Conservation (phyloP, 2,113 vertebrate genomes). For the Rynchops niger region DNA sequence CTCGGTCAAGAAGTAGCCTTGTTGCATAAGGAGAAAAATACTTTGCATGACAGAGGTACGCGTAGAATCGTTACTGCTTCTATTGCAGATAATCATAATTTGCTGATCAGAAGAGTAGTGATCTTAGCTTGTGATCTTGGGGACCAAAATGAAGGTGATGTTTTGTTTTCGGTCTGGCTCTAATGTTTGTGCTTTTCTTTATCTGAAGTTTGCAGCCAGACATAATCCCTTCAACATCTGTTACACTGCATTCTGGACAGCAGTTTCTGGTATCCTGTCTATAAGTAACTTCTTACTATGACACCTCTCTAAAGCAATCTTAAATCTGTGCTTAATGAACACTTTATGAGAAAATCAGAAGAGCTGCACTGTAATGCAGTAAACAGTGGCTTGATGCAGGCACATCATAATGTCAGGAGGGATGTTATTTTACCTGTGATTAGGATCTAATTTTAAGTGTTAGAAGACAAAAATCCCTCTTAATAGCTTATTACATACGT, state of each 20-base stretch:
- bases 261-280: not conserved
- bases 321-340: not conserved
- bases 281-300: not conserved
- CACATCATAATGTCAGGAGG: not conserved
- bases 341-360: not conserved
- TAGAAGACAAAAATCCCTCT: not conserved
- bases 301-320: not conserved
- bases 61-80: not conserved
- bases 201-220: not conserved
- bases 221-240: not conserved
- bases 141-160: not conserved
- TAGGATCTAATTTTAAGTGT: not conserved
- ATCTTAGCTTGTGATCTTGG: not conserved
- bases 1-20: constrained; percentile 84
- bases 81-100: not conserved
- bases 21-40: constrained; percentile 83
- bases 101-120: too few relatives aligned
- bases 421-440: not conserved
- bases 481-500: not conserved
- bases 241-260: not conserved
- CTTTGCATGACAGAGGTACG: constrained; percentile 86
- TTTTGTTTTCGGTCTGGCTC: not conserved
- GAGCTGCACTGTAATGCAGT: not conserved
- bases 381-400: not conserved
- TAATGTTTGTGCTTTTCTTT: not conserved